phyloP scores from a whole-genome alignment of 2,113 vertebrate species.

The Trachemys scripta region DNA sequence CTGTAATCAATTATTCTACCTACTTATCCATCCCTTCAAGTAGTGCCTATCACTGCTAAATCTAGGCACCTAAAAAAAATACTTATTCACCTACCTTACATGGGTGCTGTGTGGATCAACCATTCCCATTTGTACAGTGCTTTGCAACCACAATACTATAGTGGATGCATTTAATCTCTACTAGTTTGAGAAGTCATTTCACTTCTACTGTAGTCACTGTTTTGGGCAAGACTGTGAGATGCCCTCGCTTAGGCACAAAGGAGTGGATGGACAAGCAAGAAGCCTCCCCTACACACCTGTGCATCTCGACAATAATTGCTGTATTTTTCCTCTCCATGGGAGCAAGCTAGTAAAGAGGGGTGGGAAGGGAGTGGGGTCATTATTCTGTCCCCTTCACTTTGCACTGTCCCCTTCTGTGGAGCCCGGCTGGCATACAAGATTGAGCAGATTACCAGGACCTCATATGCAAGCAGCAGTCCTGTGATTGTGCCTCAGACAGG shows the following conservation, averaged over 20 bases:
- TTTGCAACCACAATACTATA: not conserved
- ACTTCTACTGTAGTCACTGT: not conserved
- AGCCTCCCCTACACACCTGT: not conserved
- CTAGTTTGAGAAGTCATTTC: not conserved
- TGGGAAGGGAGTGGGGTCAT: too few relatives aligned
- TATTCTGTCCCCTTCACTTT: too few relatives aligned
- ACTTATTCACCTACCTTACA: not conserved
- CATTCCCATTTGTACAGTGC: not conserved
- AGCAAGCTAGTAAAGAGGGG: not conserved
- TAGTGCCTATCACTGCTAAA: not conserved
- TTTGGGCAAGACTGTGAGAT: not conserved
- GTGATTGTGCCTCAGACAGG: not conserved
- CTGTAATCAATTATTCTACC: not conserved
- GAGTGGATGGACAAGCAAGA: not conserved
- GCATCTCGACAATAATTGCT: not conserved
- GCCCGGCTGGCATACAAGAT: too few relatives aligned
- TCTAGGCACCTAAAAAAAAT: not conserved
- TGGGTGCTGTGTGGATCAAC: not conserved
- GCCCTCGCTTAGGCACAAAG: fast-evolving
- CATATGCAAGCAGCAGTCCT: not conserved
- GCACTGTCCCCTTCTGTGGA: too few relatives aligned
- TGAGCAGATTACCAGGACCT: too few relatives aligned
- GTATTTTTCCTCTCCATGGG: not conserved
- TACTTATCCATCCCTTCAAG: not conserved
- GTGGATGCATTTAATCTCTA: fast-evolving